Percentiles rank a stretch among this genome's conserved stretches.
Evolutionary conservation across 2,113 vertebrate species (phyloP).

Genomic region (Gymnocephalus cernua): DNA sequence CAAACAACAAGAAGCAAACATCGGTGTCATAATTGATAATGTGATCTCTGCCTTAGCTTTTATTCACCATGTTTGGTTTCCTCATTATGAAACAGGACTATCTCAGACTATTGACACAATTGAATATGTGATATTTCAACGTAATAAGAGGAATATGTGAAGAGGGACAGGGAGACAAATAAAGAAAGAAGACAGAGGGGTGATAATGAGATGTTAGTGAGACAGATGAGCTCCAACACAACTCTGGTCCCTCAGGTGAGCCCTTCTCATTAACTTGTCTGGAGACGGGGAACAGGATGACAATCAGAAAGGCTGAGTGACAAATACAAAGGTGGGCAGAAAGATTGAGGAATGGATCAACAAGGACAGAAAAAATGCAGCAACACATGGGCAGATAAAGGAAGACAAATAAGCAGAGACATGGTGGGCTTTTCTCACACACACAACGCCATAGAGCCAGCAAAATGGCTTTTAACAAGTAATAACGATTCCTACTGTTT

Average conservation of each 20-base stretch:
- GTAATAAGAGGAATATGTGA: conserved; percentile 40
- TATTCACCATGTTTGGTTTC: neutral
- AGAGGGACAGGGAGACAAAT: conserved; percentile 34
- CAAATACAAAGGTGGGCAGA: conserved; percentile 41
- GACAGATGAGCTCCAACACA: conserved; percentile 74
- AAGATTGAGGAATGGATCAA: neutral
- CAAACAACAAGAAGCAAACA: neutral
- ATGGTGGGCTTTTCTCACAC: too few relatives aligned
- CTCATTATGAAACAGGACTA: neutral
- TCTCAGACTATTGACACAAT: neutral
- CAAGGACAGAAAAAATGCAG: conserved; percentile 15
- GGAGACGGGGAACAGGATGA: conserved; percentile 55
- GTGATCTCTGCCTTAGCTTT: neutral
- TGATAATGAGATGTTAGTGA: conserved; percentile 81
- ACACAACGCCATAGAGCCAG: too few relatives aligned
- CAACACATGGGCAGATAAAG: conserved; percentile 21
- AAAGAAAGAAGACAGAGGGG: conserved; percentile 43
- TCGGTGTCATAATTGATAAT: neutral
- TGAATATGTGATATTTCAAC: conserved; percentile 48
- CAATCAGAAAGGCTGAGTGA: conserved; percentile 51
- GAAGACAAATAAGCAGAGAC: neutral
- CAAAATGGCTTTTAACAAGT: too few relatives aligned
- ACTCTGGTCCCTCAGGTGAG: conserved; percentile 72
- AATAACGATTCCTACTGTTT: neutral
- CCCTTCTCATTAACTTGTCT: conserved; percentile 74